phyloP scores from a whole-genome alignment of 2,113 vertebrate species.

The Odontophorus gujanensis region DNA sequence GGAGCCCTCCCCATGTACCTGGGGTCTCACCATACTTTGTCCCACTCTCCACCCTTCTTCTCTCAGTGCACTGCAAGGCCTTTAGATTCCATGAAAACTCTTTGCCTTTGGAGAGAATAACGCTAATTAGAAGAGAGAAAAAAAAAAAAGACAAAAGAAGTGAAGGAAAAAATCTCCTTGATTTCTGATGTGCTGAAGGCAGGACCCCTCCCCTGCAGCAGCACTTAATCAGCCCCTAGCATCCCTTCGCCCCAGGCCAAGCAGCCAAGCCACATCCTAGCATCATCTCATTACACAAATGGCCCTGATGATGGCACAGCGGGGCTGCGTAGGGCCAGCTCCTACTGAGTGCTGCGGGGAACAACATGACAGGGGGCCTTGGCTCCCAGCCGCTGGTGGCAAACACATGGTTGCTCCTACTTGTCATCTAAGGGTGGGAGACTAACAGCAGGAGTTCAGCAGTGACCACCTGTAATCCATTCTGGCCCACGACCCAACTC shows the following conservation, averaged over 20 bases:
- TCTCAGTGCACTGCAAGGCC: background rate
- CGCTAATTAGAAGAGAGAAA: background rate
- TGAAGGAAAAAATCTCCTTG: background rate
- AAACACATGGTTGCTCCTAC: background rate
- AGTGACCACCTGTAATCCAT: background rate
- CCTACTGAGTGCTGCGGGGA: fast-evolving
- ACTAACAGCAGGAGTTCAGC: background rate
- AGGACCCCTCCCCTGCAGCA: background rate
- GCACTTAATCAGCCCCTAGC: conserved; percentile 46
- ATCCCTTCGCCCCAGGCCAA: background rate
- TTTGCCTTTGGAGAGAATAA: background rate
- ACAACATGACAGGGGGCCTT: background rate
- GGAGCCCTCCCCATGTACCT: fast-evolving
- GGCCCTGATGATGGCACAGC: conserved; percentile 29
- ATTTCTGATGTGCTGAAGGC: conserved; percentile 18
- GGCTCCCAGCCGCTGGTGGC: fast-evolving
- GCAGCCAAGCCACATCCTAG: background rate
- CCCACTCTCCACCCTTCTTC: background rate
- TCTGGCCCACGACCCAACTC: background rate
- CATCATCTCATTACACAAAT: conserved; percentile 52
- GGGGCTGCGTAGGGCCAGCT: background rate
- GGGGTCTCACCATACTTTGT: background rate
- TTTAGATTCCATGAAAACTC: background rate
- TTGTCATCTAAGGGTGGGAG: background rate
- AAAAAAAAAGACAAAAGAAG: background rate